phyloP scores from a whole-genome alignment of 2,113 vertebrate species.

The Thunnus thynnus region DNA sequence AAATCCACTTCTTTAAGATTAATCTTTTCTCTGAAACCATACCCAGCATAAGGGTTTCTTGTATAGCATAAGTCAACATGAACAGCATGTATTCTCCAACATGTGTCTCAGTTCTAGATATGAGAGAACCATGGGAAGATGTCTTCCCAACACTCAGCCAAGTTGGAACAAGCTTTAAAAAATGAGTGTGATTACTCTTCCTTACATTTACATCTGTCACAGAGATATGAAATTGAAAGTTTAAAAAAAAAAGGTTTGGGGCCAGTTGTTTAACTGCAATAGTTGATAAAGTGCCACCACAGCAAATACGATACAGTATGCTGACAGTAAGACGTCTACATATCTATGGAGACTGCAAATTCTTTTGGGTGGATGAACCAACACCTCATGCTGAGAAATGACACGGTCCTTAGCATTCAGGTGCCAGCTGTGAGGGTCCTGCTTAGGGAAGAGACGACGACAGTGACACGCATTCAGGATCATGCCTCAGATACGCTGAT shows the following conservation, averaged over 20 bases:
- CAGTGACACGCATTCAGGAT: conserved; percentile 60
- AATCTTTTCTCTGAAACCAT: neutral
- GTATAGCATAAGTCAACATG: no score
- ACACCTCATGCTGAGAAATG: conserved; percentile 25
- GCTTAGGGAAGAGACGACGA: conserved; percentile 2
- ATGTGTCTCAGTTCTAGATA: neutral
- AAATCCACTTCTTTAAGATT: neutral
- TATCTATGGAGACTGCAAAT: conserved; percentile 11
- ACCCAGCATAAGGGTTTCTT: no score
- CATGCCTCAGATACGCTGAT: conserved; percentile 37
- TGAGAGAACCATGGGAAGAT: neutral
- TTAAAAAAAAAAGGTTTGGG: no score
- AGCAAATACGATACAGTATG: neutral
- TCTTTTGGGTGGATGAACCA: neutral
- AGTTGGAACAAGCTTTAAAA: neutral
- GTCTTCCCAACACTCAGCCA: neutral
- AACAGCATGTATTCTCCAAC: neutral
- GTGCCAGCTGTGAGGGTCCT: conserved; percentile 54
- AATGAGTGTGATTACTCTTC: neutral
- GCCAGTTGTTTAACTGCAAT: neutral
- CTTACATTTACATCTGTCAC: neutral
- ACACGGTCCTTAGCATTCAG: conserved; percentile 34
- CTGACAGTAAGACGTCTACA: neutral
- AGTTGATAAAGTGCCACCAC: neutral
- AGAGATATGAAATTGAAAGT: neutral